A percentile compares a stretch with the other conserved stretches of the same genome.
phyloP scores from a whole-genome alignment of 2,888 invertebrate species.

The Physocephala rufipes region DNA sequence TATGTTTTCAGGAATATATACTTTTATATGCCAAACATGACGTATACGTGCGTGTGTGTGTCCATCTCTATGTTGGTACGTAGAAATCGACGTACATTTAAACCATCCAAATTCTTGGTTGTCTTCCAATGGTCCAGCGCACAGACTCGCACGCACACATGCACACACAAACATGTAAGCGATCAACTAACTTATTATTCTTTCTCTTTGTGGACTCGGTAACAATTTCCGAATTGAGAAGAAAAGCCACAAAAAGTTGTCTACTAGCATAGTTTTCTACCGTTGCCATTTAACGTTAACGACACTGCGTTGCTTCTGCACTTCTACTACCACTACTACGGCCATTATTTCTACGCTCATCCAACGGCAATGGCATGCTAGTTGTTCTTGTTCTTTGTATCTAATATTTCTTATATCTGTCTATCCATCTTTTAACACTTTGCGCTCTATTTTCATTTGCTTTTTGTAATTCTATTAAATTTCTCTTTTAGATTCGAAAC shows the following conservation, averaged over 20 bases:
- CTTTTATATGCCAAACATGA: no score
- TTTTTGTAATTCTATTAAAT: neutral
- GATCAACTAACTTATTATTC: constrained; percentile 2
- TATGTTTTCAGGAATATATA: no score
- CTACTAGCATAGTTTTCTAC: neutral
- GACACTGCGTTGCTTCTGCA: no score
- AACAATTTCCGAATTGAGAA: constrained; percentile 32
- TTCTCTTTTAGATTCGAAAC: no score
- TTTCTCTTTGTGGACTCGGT: constrained; percentile 19
- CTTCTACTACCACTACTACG: no score
- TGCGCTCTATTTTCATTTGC: neutral
- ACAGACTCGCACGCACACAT: neutral
- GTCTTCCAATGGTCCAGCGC: constrained; percentile 15
- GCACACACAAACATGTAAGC: neutral
- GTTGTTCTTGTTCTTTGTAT: neutral
- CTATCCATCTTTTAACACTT: constrained; percentile 7
- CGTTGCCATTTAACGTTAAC: neutral
- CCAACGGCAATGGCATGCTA: neutral
- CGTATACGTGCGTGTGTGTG: no score
- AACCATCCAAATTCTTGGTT: constrained; percentile 18
- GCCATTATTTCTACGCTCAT: neutral
- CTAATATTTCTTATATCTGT: neutral
- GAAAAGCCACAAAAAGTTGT: constrained; percentile 29
- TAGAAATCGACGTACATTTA: neutral
- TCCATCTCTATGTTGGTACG: no score